These are phyloP conservation scores for Iguana delicatissima DNA, from an alignment of 2,797 vertebrate genomes.

Conservation along the genomic window DNA sequence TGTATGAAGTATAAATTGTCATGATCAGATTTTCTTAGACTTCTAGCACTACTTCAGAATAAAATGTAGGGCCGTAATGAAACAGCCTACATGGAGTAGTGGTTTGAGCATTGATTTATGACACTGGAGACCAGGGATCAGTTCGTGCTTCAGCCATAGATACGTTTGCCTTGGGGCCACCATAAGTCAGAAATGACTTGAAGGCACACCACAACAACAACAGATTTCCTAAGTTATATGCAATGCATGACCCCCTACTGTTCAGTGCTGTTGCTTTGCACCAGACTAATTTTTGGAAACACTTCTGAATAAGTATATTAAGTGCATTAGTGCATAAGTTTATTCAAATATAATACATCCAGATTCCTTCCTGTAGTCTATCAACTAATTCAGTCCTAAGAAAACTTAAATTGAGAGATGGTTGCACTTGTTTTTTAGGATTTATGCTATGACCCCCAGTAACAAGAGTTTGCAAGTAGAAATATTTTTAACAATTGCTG, in stretches of 20 bases:
- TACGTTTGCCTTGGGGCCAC: no score
- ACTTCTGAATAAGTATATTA: background rate
- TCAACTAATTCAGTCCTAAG: background rate
- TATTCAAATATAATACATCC: background rate
- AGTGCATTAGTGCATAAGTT: background rate
- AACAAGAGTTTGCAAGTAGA: background rate
- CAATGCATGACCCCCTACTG: background rate
- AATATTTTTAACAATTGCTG: no score
- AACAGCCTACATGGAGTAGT: no score
- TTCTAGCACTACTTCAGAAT: no score
- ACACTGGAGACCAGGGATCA: no score
- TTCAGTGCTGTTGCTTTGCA: background rate
- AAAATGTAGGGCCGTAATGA: no score
- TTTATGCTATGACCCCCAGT: background rate
- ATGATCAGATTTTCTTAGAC: no score
- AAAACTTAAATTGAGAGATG: background rate
- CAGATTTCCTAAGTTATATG: background rate
- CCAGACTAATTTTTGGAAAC: background rate
- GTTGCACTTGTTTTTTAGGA: background rate
- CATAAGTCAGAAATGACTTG: no score
- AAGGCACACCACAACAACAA: no score
- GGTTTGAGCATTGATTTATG: no score
- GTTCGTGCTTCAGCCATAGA: no score
- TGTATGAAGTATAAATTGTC: background rate
- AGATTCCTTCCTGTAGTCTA: slow-evolving; percentile 1